These are phyloP conservation scores for Xiphydria camelus DNA, from an alignment of 2,888 invertebrate species.

Conservation along the genomic window DNA sequence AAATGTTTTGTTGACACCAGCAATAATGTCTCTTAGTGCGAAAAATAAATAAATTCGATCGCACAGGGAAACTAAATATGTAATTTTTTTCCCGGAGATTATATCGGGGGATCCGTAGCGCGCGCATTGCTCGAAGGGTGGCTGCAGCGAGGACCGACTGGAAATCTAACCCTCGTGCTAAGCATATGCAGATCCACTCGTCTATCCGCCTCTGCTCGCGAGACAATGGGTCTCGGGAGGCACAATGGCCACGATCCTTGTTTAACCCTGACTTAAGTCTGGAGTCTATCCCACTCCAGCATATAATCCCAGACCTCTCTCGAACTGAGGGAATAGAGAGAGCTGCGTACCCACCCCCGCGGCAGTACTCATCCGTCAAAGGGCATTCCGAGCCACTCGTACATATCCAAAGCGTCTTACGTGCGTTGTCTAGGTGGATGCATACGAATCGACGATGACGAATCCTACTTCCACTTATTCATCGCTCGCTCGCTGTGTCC, in stretches of 20 bases:
- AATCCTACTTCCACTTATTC: too few relatives aligned
- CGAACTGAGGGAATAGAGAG: conserved; percentile 39
- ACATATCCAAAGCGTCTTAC: conserved; percentile 29
- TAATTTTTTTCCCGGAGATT: too few relatives aligned
- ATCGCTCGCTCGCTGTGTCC: conserved; percentile 3
- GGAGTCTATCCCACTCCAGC: conserved; percentile 53
- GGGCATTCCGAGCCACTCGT: conserved; percentile 31
- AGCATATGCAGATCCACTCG: conserved; percentile 59
- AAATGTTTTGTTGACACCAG: too few relatives aligned
- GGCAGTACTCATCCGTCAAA: conserved; percentile 36
- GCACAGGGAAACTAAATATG: too few relatives aligned
- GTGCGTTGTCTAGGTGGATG: too few relatives aligned
- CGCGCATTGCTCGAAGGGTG: too few relatives aligned
- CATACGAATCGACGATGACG: too few relatives aligned
- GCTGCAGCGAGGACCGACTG: too few relatives aligned
- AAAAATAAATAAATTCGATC: too few relatives aligned
- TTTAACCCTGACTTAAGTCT: conserved; percentile 59
- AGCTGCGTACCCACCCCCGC: conserved; percentile 17
- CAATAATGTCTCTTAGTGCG: too few relatives aligned
- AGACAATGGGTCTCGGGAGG: conserved; percentile 53
- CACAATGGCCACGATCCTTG: conserved; percentile 58
- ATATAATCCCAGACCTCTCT: conserved; percentile 55
- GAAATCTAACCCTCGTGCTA: conserved; percentile 54
- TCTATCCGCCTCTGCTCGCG: conserved; percentile 42
- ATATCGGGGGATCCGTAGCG: too few relatives aligned